Evolutionary conservation across 2,888 invertebrate species (phyloP).

Genomic region (Hartigia nigra): DNA sequence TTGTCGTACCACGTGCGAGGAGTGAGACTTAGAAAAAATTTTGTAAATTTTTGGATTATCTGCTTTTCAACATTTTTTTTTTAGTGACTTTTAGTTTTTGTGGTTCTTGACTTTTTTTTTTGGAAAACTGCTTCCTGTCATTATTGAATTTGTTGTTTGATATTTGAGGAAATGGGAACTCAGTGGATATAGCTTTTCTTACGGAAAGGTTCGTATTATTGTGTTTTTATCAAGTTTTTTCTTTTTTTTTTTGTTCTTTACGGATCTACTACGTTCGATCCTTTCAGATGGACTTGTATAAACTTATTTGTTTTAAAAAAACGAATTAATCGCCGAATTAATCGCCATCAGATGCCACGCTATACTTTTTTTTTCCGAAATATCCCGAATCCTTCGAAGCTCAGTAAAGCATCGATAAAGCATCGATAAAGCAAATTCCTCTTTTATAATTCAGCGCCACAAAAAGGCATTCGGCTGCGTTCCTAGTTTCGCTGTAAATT

Average conservation of each 20-base stretch:
- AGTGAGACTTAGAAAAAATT: no score
- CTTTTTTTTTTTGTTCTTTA: background rate
- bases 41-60: no score
- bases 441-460: background rate
- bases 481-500: background rate
- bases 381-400: background rate
- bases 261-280: background rate
- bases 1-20: background rate
- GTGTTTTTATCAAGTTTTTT: background rate
- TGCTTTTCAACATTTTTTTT: no score
- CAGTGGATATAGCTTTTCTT: background rate
- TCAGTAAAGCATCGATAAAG: background rate
- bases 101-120: background rate
- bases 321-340: no score
- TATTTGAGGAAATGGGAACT: background rate
- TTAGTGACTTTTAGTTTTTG: background rate
- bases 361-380: background rate
- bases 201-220: background rate
- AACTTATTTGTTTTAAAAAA: background rate
- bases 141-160: background rate
- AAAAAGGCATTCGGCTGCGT: background rate
- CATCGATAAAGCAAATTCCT: background rate
- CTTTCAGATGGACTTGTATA: background rate
- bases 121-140: background rate
- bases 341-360: background rate